phyloP scores from a whole-genome alignment of 2,888 invertebrate genomes.

The Steinernema scapterisci region DNA sequence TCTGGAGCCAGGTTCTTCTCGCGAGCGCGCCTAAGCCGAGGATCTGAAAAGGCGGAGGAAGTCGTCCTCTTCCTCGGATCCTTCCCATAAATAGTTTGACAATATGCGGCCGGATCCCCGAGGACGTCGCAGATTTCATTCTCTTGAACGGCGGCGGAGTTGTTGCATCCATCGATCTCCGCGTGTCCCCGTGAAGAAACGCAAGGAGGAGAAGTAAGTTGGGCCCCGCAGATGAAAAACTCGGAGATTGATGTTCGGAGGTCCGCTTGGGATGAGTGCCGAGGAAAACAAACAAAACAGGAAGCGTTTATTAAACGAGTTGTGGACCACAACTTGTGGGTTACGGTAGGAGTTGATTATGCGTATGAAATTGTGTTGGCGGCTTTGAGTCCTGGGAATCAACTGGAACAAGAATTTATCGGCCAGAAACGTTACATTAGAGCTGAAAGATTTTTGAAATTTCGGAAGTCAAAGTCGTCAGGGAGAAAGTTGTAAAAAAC shows the following conservation, averaged over 20 bases:
- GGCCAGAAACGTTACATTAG: too few relatives aligned
- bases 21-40: background rate
- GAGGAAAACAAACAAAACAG: background rate
- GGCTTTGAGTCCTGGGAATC: too few relatives aligned
- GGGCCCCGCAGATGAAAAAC: background rate
- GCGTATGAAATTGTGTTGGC: too few relatives aligned
- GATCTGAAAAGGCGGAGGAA: too few relatives aligned
- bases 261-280: background rate
- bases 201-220: background rate
- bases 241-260: background rate
- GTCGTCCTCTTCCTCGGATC: background rate
- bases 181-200: constrained; percentile 1
- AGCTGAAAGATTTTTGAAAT: too few relatives aligned
- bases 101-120: constrained; percentile 21
- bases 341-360: too few relatives aligned
- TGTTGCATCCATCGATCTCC: constrained; percentile 9
- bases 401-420: too few relatives aligned
- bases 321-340: too few relatives aligned
- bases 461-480: too few relatives aligned
- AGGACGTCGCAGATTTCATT: constrained; percentile 25
- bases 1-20: background rate
- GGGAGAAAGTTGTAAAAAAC: too few relatives aligned
- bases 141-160: background rate
- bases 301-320: background rate
- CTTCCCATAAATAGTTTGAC: constrained; percentile 16